Evolutionary conservation across 2,113 vertebrate genomes (phyloP), one percentile per base, ranked within the genome.

Genomic region (Protomyctophum bolini): DNA sequence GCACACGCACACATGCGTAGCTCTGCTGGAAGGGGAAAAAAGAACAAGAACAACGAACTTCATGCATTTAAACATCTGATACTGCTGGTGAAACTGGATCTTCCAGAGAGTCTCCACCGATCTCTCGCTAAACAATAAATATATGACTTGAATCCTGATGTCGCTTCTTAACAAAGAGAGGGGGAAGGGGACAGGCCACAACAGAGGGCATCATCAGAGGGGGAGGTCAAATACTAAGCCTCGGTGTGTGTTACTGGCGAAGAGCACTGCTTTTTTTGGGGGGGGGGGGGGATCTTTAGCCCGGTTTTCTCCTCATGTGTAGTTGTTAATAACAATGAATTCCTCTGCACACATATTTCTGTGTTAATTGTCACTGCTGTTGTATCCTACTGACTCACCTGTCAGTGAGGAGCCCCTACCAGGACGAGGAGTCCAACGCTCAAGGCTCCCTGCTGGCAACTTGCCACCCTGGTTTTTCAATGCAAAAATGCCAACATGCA

Each of bases 91-190:
- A 68, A 87, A 87, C 62, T 29, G 10, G 66, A 92, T 78, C 61
- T 58, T 54, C 67, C 15, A 7, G 63, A n/a, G 33, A 11, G 63
- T 63, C 15, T 70, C 51, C 46, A 29, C 76, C 75, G 71, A 86
- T 79, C 58, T 78, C 73, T 82, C 75, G 80, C 84, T 86, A 75
- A 66, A 75, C 45, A 50, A 70, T 50, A 60, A 75, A 78, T 68
- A 81, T 21, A 84, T 68, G 45, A 33, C 29, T 77, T 21, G 63
- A 81, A 73, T 67, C 55, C 54, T 75, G 58, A 72, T 74, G 72
- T 60, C 41, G 48, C 67, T 65, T 65, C 12, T 12, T 57, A 58
- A 73, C 54, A 64, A 63, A 74, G 47, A 4, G 10, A 10, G 70
- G 15, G 21, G 9, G 21, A 21, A 21, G 21, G 21, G 21, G 21